Base-by-base conservation (phyloP, 2,888 invertebrate genomes). In the Erebia epiphron region DNA sequence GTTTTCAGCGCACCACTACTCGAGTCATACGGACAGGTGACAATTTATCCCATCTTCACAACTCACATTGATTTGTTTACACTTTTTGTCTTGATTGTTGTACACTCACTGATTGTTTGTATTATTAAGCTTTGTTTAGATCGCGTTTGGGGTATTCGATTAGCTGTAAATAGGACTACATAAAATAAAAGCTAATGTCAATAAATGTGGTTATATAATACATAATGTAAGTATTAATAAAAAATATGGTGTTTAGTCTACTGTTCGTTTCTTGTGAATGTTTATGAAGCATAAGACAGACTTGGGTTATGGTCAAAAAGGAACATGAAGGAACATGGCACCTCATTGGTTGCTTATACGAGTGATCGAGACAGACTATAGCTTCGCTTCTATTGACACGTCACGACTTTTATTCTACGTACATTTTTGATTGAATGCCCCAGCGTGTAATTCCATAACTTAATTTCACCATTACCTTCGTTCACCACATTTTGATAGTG, bases 11-110 rank as follows among this genome's bases (percentile, higher is more conserved):
- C 92, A 92, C 74, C 92, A 90, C 79, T 92, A 91, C 84, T 87
- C 91, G 75, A 91, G 88, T 82, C 91, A 92, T 82, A 83, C 89
- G 43, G 92, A 92, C 86, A 92, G 92, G 92, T 92, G 74, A 71
- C 67, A 86, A 16, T 64, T 57, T 35, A 35, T 35, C 35, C 35
- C 35, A 35, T 18, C 49, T 46, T 54, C 67, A 65, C 66, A 8
- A n/a, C 11, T 56, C 60, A 67, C 61, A 54, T 50, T 73, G 63
- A 58, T 69, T 68, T 64, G 54, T 71, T 70, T 56, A 49, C 62
- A 62, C 62, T 14, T 14, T 62, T 62, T 67, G 68, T 69, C 75
- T 73, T 73, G 67, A 73, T 73, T 75, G 74, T 75, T 75, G 67
- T 76, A 76, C 75, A 75, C 76, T 73, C 69, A 72, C 75, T 73